phyloP scores from a whole-genome alignment of 2,113 vertebrate genomes.

The Alligator sinensis region DNA sequence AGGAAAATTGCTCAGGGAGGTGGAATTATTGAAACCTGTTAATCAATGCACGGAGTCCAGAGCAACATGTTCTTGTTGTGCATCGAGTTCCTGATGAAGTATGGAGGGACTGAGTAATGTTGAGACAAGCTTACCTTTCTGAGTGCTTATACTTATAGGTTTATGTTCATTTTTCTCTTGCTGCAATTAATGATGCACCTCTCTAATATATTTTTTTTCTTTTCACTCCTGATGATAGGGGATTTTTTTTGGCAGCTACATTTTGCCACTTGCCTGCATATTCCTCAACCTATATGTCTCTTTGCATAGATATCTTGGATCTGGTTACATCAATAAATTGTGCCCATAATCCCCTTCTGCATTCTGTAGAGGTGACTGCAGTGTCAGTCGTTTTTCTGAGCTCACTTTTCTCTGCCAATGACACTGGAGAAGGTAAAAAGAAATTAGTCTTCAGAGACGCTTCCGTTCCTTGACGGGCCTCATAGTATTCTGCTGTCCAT shows the following conservation, averaged over 20 bases:
- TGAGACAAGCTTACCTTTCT: neutral
- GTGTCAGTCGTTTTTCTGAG: slow-evolving; percentile 33
- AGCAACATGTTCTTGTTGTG: neutral
- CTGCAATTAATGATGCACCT: neutral
- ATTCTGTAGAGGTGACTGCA: slow-evolving; percentile 46
- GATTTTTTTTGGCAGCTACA: slow-evolving; percentile 54
- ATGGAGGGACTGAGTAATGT: neutral
- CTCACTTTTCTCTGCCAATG: neutral
- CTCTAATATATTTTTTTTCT: neutral
- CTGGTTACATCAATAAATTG: slow-evolving; percentile 50
- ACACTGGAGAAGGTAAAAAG: neutral
- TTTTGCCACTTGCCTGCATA: slow-evolving; percentile 31
- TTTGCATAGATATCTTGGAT: slow-evolving; percentile 55
- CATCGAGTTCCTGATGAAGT: neutral
- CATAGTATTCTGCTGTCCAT: neutral
- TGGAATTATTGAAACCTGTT: neutral
- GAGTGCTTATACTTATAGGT: neutral
- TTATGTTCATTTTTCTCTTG: neutral
- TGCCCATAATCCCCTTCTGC: slow-evolving; percentile 4
- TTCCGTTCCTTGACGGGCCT: neutral
- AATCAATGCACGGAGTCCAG: neutral
- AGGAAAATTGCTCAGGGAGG: neutral
- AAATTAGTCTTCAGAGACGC: neutral
- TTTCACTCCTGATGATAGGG: neutral
- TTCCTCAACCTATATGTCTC: slow-evolving; percentile 32